Conservation (phyloP, 2,888 invertebrate species). For the Carcina quercana region DNA sequence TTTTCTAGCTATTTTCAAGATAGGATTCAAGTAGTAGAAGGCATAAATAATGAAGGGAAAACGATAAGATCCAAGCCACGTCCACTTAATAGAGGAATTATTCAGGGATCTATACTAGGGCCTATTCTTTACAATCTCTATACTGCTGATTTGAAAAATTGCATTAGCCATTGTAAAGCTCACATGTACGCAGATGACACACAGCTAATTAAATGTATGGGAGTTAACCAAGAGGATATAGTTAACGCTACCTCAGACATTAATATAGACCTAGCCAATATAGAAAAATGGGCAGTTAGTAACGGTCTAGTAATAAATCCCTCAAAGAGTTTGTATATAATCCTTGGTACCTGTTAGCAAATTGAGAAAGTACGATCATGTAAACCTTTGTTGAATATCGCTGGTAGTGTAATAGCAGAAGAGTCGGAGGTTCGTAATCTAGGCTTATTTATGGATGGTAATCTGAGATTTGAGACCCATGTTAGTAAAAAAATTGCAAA, state of each 20-base stretch:
- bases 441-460: background rate
- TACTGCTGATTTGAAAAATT: background rate
- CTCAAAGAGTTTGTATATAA: background rate
- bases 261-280: background rate
- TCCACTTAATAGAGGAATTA: background rate
- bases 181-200: conserved; percentile 3
- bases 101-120: conserved; percentile 3
- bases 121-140: background rate
- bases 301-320: conserved; percentile 1
- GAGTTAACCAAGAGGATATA: background rate
- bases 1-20: conserved; percentile 2
- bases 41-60: background rate
- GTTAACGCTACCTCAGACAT: background rate
- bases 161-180: background rate
- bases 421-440: background rate
- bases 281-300: background rate
- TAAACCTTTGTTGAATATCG: background rate
- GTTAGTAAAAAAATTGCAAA: background rate
- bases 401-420: background rate
- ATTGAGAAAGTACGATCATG: background rate
- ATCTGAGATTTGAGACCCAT: background rate
- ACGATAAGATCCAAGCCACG: background rate
- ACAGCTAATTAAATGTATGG: background rate
- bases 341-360: background rate
- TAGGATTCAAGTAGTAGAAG: conserved; percentile 2